phyloP scores from a whole-genome alignment of 2,797 vertebrate genomes.

The Syngnathus rostellatus region DNA sequence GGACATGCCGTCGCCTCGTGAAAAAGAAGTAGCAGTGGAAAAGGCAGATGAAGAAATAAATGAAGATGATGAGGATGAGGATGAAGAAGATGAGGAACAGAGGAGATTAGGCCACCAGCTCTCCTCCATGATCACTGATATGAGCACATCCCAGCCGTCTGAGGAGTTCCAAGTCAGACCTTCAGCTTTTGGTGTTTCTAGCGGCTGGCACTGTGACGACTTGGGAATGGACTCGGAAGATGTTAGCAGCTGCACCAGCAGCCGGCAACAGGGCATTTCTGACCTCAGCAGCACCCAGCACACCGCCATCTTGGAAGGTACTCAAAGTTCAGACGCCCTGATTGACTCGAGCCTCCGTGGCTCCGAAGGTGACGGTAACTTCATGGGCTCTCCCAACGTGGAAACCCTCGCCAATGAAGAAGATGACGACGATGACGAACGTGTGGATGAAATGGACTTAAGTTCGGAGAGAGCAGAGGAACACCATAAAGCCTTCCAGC shows the following conservation, averaged over 20 bases:
- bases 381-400: conserved; percentile 67
- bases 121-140: conserved; percentile 49
- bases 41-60: conserved; percentile 77
- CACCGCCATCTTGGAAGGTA: conserved; percentile 58
- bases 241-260: conserved; percentile 63
- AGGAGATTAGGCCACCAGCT: conserved; percentile 49
- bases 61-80: conserved; percentile 64
- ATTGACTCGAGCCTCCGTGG: conserved; percentile 59
- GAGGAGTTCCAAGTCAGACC: conserved; percentile 50
- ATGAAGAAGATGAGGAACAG: conserved; percentile 65
- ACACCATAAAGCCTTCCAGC: conserved; percentile 37
- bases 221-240: conserved; percentile 64
- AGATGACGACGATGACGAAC: conserved; percentile 58
- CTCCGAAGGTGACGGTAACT: conserved; percentile 58
- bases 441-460: conserved; percentile 58
- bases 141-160: conserved; percentile 55
- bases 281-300: conserved; percentile 65
- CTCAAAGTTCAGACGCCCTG: conserved; percentile 64
- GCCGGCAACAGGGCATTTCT: conserved; percentile 56
- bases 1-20: conserved; percentile 50
- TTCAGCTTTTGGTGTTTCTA: conserved; percentile 34
- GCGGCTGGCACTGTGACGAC: conserved; percentile 54
- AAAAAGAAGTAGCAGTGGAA: conserved; percentile 67
- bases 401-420: conserved; percentile 68
- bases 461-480: conserved; percentile 60